Percentiles rank a stretch among this genome's conserved stretches.
These are phyloP conservation scores for Charina bottae DNA, from an alignment of 2,113 vertebrate species.

Conservation along the genomic window DNA sequence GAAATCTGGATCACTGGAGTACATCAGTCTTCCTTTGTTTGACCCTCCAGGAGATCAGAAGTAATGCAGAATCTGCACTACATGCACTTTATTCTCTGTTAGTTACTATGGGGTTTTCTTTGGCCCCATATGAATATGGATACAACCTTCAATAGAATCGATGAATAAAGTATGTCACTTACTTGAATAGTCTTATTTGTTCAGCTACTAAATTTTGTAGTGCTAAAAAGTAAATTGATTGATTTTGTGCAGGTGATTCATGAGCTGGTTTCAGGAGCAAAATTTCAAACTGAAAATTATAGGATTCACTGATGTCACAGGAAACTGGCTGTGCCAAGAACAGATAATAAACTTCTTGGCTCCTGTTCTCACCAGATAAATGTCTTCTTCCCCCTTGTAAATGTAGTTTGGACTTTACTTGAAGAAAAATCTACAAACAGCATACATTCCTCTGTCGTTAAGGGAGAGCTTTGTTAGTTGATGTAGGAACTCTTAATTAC, in stretches of 20 bases:
- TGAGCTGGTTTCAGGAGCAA: neutral
- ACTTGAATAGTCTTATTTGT: too few species aligned
- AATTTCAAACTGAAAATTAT: slow-evolving; percentile 3
- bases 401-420: slow-evolving; percentile 63
- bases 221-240: neutral
- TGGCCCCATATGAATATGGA: neutral
- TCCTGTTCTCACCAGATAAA: slow-evolving; percentile 51
- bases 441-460: slow-evolving; percentile 70
- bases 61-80: neutral
- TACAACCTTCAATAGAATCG: neutral
- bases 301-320: neutral
- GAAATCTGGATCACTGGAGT: neutral
- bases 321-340: slow-evolving; percentile 35
- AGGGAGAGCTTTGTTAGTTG: slow-evolving; percentile 70
- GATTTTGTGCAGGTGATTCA: neutral
- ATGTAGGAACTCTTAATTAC: slow-evolving; percentile 77
- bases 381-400: slow-evolving; percentile 68
- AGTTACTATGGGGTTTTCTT: neutral
- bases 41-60: neutral
- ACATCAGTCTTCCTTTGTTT: neutral
- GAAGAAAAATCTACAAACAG: slow-evolving; percentile 71
- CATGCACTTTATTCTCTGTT: neutral
- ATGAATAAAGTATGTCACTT: neutral
- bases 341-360: slow-evolving; percentile 52
- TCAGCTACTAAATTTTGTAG: neutral